Percentiles rank a stretch among this genome's conserved stretches.
phyloP scores from a whole-genome alignment of 2,113 vertebrate genomes.

The Edolisoma coerulescens region DNA sequence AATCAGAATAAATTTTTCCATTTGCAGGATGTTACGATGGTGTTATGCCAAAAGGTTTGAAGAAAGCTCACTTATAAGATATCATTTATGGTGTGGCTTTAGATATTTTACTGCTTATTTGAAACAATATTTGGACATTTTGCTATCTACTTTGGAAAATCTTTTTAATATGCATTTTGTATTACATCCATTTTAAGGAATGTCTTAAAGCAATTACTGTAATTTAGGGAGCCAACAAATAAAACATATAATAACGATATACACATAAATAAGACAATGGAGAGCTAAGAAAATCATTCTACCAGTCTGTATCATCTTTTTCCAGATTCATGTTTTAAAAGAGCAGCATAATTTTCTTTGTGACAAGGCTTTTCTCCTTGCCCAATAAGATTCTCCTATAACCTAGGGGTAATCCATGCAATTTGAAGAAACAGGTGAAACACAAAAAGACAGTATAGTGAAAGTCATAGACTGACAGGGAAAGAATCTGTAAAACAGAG shows the following conservation, averaged over 20 bases:
- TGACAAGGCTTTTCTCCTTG: not conserved
- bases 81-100: not conserved
- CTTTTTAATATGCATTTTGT: not conserved
- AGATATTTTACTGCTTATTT: not conserved
- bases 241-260: not conserved
- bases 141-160: not conserved
- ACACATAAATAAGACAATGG: not conserved
- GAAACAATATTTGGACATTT: not conserved
- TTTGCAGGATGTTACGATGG: not conserved
- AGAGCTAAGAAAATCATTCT: not conserved
- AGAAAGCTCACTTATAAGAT: not conserved
- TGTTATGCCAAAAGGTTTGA: not conserved
- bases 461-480: not conserved
- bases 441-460: not conserved
- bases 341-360: not conserved
- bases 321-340: not conserved
- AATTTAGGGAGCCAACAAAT: not conserved
- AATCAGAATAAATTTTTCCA: not conserved
- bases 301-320: not conserved
- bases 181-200: not conserved
- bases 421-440: not conserved
- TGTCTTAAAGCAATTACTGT: not conserved
- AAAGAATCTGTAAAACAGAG: not conserved
- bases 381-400: not conserved
- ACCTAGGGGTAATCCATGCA: not conserved